phyloP scores from a whole-genome alignment of 2,797 vertebrate genomes.

The Myotis myotis region DNA sequence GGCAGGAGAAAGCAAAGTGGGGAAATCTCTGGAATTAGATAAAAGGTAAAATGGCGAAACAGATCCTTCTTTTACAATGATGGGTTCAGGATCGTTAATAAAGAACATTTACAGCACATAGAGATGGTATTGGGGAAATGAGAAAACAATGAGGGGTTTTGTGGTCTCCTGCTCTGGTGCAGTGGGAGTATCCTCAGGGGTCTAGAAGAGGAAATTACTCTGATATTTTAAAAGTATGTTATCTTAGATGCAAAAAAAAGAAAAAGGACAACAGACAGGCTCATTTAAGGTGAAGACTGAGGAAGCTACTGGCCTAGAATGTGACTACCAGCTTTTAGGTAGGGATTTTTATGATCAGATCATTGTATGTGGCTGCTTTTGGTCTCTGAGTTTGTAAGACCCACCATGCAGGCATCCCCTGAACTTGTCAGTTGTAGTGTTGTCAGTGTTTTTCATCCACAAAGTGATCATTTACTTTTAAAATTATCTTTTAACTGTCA shows the following conservation, averaged over 20 bases:
- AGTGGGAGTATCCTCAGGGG: too few relatives aligned
- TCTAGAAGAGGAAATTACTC: neutral
- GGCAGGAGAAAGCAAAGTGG: neutral
- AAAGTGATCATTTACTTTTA: slow-evolving; percentile 2
- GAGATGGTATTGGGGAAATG: neutral
- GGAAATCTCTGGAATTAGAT: neutral
- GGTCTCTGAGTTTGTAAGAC: neutral
- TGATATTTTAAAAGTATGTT: neutral
- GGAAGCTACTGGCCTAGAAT: neutral
- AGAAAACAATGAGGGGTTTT: neutral
- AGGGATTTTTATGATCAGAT: neutral
- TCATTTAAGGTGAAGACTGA: neutral
- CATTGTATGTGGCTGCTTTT: neutral
- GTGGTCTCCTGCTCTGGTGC: neutral
- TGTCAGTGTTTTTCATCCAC: neutral
- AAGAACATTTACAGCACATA: neutral
- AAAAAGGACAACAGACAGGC: neutral
- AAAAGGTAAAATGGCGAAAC: neutral
- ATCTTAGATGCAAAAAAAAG: neutral
- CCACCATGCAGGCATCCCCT: neutral
- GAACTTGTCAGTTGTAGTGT: neutral
- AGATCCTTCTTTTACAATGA: neutral
- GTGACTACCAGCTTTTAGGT: neutral
- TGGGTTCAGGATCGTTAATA: neutral
- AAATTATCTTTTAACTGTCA: slow-evolving; percentile 9